phyloP scores from a whole-genome alignment of 2,888 invertebrate genomes.

The Lepidochrysops patricia region DNA sequence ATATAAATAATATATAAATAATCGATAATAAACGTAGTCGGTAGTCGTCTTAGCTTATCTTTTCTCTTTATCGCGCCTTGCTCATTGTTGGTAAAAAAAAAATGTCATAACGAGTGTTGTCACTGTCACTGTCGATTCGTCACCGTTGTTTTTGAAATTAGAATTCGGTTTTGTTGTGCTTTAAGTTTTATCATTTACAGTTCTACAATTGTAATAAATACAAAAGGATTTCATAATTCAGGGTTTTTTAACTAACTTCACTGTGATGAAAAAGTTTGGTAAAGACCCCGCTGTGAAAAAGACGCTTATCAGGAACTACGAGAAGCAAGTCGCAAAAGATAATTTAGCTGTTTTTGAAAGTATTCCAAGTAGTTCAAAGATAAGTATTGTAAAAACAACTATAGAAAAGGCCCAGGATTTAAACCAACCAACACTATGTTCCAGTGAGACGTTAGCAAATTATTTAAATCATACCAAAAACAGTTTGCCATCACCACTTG shows the following conservation, averaged over 20 bases:
- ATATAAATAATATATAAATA: too few species aligned
- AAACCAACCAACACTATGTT: slow-evolving; percentile 48
- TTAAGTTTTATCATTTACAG: too few species aligned
- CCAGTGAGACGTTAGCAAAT: slow-evolving; percentile 51
- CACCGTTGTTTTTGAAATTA: too few species aligned
- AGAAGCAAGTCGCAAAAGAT: slow-evolving; percentile 36
- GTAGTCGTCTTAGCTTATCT: too few species aligned
- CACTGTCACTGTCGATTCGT: too few species aligned
- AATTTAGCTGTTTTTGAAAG: slow-evolving; percentile 37
- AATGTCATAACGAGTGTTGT: too few species aligned
- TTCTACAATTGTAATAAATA: too few species aligned
- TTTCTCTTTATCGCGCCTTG: too few species aligned
- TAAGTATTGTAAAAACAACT: slow-evolving; percentile 18
- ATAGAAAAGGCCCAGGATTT: slow-evolving; percentile 37
- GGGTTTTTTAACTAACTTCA: neutral
- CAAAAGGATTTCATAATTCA: neutral
- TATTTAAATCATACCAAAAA: slow-evolving; percentile 45
- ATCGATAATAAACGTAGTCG: too few species aligned
- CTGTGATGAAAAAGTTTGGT: slow-evolving; percentile 38
- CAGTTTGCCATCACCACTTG: slow-evolving; percentile 29
- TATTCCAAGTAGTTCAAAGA: slow-evolving; percentile 31
- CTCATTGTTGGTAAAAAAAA: too few species aligned
- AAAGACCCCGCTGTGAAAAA: slow-evolving; percentile 56
- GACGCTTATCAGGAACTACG: slow-evolving; percentile 51
- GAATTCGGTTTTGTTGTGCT: too few species aligned